Evolutionary conservation across 2,888 invertebrate species (phyloP).

Genomic region (Epinotia ramella): DNA sequence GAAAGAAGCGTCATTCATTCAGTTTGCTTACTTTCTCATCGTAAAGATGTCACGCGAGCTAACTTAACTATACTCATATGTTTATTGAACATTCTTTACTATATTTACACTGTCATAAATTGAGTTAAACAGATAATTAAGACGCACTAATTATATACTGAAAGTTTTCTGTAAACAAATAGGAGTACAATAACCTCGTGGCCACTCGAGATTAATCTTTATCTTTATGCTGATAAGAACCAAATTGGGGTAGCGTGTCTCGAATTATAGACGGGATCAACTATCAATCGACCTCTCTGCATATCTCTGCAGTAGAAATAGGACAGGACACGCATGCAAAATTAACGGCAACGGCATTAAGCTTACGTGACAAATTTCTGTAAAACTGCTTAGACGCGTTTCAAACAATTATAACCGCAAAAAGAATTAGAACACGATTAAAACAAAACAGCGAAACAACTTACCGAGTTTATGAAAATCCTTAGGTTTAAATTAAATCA

Average conservation of each 20-base stretch:
- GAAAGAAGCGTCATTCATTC: conserved; percentile 29
- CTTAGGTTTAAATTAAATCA: conserved; percentile 31
- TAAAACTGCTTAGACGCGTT: conserved; percentile 3
- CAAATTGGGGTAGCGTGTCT: background rate
- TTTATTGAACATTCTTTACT: background rate
- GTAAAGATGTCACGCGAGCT: conserved; percentile 30
- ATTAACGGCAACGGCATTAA: conserved; percentile 26
- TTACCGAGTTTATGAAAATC: conserved; percentile 38
- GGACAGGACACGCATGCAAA: conserved; percentile 22
- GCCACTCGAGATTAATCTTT: background rate
- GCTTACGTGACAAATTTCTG: conserved; percentile 32
- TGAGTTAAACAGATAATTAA: background rate
- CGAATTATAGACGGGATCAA: conserved; percentile 19
- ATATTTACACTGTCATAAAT: background rate
- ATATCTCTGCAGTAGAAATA: conserved; percentile 16
- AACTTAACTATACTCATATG: background rate
- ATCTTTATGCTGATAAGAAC: background rate
- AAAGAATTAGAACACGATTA: background rate
- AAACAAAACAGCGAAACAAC: conserved; percentile 13
- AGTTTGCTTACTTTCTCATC: conserved; percentile 36
- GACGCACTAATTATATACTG: background rate
- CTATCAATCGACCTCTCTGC: conserved; percentile 28
- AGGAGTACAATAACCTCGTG: background rate
- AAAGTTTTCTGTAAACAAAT: conserved; percentile 14
- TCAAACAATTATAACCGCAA: conserved; percentile 6